Evolutionary conservation across 2,888 invertebrate species (phyloP), one percentile per base, ranked within the genome.

Genomic region (Drosophila formosana): DNA sequence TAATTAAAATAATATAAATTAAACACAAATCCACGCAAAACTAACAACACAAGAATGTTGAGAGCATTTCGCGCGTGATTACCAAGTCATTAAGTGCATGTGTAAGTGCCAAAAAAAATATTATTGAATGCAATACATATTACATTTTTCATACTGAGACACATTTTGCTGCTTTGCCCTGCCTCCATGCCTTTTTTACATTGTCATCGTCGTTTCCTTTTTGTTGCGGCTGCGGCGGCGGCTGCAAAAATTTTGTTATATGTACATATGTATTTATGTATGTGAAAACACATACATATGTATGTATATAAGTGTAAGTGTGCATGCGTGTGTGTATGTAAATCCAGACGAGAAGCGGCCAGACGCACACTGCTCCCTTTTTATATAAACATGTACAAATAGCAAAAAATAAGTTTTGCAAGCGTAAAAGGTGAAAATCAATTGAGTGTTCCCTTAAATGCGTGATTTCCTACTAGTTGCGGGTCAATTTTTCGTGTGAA

Each of bases 1-100:
- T 89, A 89, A 80, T 80, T 89, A 85, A 90, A 88, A 86, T 76
- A 81, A 77, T 81, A 69, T 79, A 89, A 89, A 87, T 84, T 77
- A 82, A 82, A 74, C 66, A 81, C 74, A 78, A 83, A 80, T 82
- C 63, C 69, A 72, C 75, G 79, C 75, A 75, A 77, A 78, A 78
- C 75, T 65, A 64, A 79, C 75, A 50, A 79, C 52, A 72, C 79
- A 75, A 72, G 79, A 60, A 68, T 57, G 61, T 53, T 60, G 66
- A 69, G 23, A 45, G 77, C 74, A 77, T 77, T 80, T 85, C 72
- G 78, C 68, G 75, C 72, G 80, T 72, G 72, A 67, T 79, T 75
- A 81, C 66, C 60, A 78, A 83, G 75, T 88, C 74, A 71, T 83
- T 88, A 82, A 83, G 86, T 83, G 88, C 83, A 88, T 88, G 88